These are phyloP conservation scores for Ploceus nigricollis DNA, from an alignment of 2,113 vertebrate species.

Conservation along the genomic window DNA sequence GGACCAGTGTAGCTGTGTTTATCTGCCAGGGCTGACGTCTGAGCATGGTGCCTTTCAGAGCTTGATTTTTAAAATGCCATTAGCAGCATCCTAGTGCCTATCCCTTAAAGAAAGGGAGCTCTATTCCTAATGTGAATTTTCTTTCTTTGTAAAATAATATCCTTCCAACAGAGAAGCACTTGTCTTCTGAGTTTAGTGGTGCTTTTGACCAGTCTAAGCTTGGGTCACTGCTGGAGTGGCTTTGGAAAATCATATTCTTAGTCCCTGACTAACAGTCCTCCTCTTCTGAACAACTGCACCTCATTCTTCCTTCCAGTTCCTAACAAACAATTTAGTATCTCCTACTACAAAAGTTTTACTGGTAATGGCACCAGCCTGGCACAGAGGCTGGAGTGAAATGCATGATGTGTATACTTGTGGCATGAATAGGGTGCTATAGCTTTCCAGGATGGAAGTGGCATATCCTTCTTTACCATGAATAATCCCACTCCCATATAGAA, in stretches of 20 bases:
- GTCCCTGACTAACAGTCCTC: background rate
- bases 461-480: background rate
- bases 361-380: background rate
- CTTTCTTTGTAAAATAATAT: background rate
- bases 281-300: background rate
- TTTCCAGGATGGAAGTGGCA: background rate
- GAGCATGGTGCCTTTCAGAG: background rate
- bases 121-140: background rate
- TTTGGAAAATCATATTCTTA: background rate
- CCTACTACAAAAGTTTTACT: background rate
- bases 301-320: background rate
- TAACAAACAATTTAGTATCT: background rate
- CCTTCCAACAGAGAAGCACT: background rate
- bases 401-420: rapidly evolving
- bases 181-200: background rate
- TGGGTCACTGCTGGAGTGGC: background rate
- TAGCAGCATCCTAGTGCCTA: background rate
- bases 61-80: background rate
- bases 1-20: background rate
- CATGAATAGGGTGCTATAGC: too few species aligned
- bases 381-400: background rate
- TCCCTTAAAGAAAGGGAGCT: background rate
- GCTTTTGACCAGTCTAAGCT: background rate
- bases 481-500: background rate
- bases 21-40: background rate